Evolutionary conservation across 2,797 vertebrate species (phyloP), one percentile per base, ranked within the genome.

Genomic region (Gymnodraco acuticeps): DNA sequence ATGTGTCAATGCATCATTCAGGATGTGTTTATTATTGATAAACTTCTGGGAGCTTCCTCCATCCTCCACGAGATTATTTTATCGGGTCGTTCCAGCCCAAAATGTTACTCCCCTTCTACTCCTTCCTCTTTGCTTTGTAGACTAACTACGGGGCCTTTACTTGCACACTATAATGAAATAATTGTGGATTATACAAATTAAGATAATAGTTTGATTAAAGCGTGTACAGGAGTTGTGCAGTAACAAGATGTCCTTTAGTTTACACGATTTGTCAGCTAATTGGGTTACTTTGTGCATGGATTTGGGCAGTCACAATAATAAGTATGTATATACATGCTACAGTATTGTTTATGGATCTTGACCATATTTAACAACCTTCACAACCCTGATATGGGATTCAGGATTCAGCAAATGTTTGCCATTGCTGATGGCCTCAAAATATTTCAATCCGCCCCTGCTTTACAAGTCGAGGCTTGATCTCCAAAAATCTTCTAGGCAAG

Each of bases 11-110:
- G 45, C 33, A 23, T 58, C 15, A 47, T 12, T 51, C 17, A 15
- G 47, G 8, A 60, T 27, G 48, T 4, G 14, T 20, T 38, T 38
- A 38, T 38, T 9, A 7, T 7, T 7, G 33, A 38, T 38, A 42
- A 62, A 46, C 1, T 4, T 27, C 13, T 59, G 16, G 15, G n/a
- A 59, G 31, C 14, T n/a, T 58, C 56, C 19, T 59, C n/a, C 13
- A 60, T 66, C 15, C 15, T 55, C 1, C 11, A 20, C 16, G 50
- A 31, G 41, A 45, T 52, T 60, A 75, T 52, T 27, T 68, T 41
- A 38, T 87, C 76, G 74, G 70, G 73, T 66, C 73, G 9, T 64
- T 79, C 31, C n/a, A 85, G 62, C 74, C 80, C 79, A 0, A 16
- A 75, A 3, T 46, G 73, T 77, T 48, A 43, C 55, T 62, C 68